phyloP scores from a whole-genome alignment of 1,140 invertebrate genomes.

The Dolichoris vasculosae region DNA sequence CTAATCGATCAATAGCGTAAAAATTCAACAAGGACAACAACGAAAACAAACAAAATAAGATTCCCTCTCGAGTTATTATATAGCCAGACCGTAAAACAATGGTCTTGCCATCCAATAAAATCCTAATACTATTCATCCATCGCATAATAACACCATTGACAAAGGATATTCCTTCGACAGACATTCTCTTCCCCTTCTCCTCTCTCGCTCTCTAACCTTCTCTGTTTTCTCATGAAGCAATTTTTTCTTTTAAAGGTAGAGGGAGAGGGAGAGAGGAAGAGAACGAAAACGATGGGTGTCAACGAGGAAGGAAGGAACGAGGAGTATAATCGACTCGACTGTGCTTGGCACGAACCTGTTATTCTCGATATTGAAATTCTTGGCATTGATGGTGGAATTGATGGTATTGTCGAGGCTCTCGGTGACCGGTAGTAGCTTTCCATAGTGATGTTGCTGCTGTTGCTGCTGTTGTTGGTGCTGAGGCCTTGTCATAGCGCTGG shows the following conservation, averaged over 20 bases:
- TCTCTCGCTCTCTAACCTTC: neutral
- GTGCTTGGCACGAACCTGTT: conserved; percentile 67
- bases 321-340: neutral
- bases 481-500: conserved; percentile 59
- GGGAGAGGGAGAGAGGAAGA: neutral
- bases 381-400: conserved; percentile 72
- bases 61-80: too few species aligned
- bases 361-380: conserved; percentile 76
- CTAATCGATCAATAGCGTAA: conserved; percentile 2
- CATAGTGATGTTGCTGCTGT: conserved; percentile 68
- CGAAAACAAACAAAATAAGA: neutral
- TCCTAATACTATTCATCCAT: conserved; percentile 21
- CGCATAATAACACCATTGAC: conserved; percentile 7
- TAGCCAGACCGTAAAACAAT: conserved; percentile 7
- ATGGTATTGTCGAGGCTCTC: conserved; percentile 74
- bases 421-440: conserved; percentile 70
- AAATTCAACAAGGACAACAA: neutral
- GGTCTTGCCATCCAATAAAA: conserved; percentile 10
- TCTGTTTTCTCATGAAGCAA: neutral
- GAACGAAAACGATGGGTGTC: neutral
- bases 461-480: conserved; percentile 77
- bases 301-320: neutral
- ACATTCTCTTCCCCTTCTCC: neutral
- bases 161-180: neutral
- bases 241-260: neutral